Evolutionary conservation across 2,113 vertebrate species (phyloP).

Genomic region (Guaruba guarouba): DNA sequence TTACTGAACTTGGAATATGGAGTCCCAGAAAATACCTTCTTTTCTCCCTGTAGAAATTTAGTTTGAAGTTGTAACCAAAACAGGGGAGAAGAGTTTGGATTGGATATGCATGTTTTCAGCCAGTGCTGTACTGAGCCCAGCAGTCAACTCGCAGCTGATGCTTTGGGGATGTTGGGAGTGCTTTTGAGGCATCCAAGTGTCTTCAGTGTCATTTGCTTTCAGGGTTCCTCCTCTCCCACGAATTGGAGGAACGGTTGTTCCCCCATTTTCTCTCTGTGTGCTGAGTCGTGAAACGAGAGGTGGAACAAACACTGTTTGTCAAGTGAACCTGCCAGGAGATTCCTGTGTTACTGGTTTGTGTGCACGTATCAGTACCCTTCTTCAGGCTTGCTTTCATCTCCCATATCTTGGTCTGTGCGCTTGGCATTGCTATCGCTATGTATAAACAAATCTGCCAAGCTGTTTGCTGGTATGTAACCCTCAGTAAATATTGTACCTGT

Average conservation of each 20-base stretch:
- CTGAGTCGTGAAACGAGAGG: neutral
- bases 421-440: neutral
- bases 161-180: neutral
- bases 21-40: neutral
- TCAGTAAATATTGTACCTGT: slow-evolving; percentile 44
- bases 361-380: neutral
- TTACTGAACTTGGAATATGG: neutral
- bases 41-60: neutral
- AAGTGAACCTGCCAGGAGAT: slow-evolving; percentile 10
- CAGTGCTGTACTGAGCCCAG: neutral
- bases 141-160: rapidly evolving
- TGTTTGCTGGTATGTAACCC: slow-evolving; percentile 16
- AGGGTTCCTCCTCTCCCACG: neutral
- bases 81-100: neutral
- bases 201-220: neutral
- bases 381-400: slow-evolving; percentile 33
- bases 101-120: rapidly evolving
- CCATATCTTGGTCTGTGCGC: neutral
- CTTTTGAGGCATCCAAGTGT: neutral
- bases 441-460: slow-evolving; percentile 38
- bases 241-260: neutral
- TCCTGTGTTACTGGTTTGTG: slow-evolving; percentile 22
- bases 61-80: neutral
- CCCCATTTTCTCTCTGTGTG: neutral
- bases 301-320: neutral